Evolutionary conservation across 2,888 invertebrate genomes (phyloP), one percentile per base, ranked within the genome.

Genomic region (Tetheella fluctuosa): DNA sequence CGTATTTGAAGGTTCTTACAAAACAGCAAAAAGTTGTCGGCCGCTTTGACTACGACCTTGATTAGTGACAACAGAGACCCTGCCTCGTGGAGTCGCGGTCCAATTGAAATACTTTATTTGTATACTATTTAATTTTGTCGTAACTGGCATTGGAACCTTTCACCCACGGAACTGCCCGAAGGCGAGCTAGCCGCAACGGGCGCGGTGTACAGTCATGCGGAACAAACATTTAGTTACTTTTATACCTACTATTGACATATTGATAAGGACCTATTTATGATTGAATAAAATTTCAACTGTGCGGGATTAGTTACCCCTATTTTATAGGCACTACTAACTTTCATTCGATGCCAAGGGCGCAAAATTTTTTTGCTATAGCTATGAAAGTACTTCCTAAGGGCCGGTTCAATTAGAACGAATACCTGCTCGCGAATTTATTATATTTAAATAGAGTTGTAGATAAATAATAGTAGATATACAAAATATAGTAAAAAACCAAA

Each of bases 131-230:
- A n/a, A n/a, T n/a, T 70, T 61, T 71, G 61, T 61, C 65, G 63
- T 72, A 71, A 64, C 67, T 76, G 82, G 79, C 83, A 83, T 81
- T 85, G 84, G 76, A 64, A 78, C 88, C 89, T 89, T 89, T 89
- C 89, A 86, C 88, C 68, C 54, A 55, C 67, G 77, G 76, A 80
- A 76, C 67, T 61, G 69, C 66, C 64, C 15, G 85, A 86, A 88
- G 88, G 88, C 70, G 59, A 86, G 59, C 39, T 39, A n/a, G 39
- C 39, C n/a, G 39, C 86, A 82, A 75, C 73, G 70, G 73, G 73
- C 71, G 73, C 67, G 60, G 67, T 60, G 28, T 55, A 13, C 64
- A 62, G 62, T 25, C 62, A 63, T 57, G 60, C 58, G 64, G 58
- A 63, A 61, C 59, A 57, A 62, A 68, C 17, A 25, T 42, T 42